Base-by-base conservation (phyloP, 2,888 invertebrate species). In the Aradus depressus region DNA sequence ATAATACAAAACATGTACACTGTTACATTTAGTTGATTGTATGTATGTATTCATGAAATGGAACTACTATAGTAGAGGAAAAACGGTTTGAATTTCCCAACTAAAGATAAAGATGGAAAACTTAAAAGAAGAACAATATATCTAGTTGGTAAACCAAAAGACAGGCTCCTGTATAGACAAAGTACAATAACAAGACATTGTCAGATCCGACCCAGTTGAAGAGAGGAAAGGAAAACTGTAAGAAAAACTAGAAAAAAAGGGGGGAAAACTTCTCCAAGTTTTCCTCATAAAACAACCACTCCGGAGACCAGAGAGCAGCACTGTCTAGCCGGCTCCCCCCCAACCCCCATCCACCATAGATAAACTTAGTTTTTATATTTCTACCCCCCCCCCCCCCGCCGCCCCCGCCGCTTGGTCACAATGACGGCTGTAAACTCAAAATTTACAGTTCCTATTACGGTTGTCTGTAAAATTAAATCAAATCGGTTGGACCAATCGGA, bases 181-280 rank as follows among this genome's bases (percentile, higher is more conserved):
- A 49, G 49, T 49, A 34, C 49, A 49, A 49, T 49, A 49, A 49
- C 41, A 49, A 49, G 49, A 49, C 49, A 41, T 49, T 49, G 49
- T 41, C 39, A 32, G 41, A 49, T 49, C 28, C 41, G 49, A 49
- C 49, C 49, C 49, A 49, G 49, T 49, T 49, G 39, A 6, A 22
- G 39, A 39, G 22, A n/a, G 22, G 32, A 19, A 43, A 43, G 16
- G 14, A 19, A 31, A 19, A 31, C 8, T 16, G 32, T 10, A 44
- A 44, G 32, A 44, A 10, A 28, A n/a, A 6, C 25, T 6, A 16
- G 19, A 10, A 28, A n/a, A 6, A n/a, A 3, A 16, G 19, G 14
- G 22, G 42, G 35, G n/a, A 10, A 18, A 8, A 38, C 37, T 19
- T 16, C 47, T 22, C 37, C 37, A 25, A 47, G 38, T 23, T 47